Evolutionary conservation across 1,140 invertebrate species (phyloP), one percentile per base, ranked within the genome.

Genomic region (Drosophila yakuba): DNA sequence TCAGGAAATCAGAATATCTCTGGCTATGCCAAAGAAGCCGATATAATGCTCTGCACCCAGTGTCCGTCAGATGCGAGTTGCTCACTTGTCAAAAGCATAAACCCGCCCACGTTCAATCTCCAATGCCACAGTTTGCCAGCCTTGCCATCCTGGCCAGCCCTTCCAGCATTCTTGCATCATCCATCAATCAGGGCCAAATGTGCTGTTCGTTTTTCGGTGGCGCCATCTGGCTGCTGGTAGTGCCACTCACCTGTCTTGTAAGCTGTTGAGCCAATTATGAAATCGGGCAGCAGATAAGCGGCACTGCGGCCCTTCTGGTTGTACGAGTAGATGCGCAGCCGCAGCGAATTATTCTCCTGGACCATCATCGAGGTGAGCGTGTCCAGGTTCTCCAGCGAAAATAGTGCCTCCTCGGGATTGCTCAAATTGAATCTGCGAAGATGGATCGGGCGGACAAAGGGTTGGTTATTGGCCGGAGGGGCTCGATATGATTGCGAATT

Each of bases 271-370:
- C 91, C 91, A 91, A 92, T 91, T 79, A 91, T 80, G 68, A 92
- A 91, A 78, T 92, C 91, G 58, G 80, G 74, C 32, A 92, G 52
- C 23, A 86, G 71, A 77, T 91, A 89, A 28, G 79, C 78, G 58
- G 86, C 71, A 60, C 91, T 91, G 47, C 92, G 90, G 47, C 92
- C 92, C 63, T 92, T 92, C 55, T 92, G 92, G 76, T 92, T 92
- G 50, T 82, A 89, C 25, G 92, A 91, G 63, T 92, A 92, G 51
- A 92, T 91, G 36, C 92, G 80, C 43, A 91, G 52, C 64, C 83
- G 88, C 47, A 91, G 63, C 72, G 91, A 91, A 55, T 92, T 92
- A 54, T 92, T 91, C 74, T 92, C 92, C 67, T 85, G 85, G 51
- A 86, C 83, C 79, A 92, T 91, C 76, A 89, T 83, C 20, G 89